Base-by-base conservation (phyloP, 2,888 invertebrate genomes). In the Pseudeuparius sepicola region DNA sequence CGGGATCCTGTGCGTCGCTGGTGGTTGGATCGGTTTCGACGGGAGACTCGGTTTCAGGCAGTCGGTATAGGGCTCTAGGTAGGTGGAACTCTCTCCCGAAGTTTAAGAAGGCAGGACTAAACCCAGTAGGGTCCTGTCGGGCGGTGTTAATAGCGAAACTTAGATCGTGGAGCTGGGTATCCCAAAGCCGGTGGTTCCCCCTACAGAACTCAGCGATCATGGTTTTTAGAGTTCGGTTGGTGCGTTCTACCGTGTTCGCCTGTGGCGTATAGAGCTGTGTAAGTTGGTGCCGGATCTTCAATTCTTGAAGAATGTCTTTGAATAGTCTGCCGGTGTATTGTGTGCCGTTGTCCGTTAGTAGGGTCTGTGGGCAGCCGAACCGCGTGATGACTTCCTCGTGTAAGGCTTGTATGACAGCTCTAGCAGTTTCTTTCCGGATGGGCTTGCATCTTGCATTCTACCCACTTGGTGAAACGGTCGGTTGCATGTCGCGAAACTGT, bases 291-390 rank as follows among this genome's bases (percentile, higher is more conserved):
- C 7, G 7, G 9, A 20, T 20, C 20, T 9, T 9, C 7, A 20
- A 20, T 20, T 20, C 20, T 20, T 23, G 5, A 11, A 24, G 14
- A 12, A 25, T 10, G 17, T 31, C n/a, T 4, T 12, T 4, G 13
- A 31, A 31, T 4, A 10, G 5, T 24, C 47, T 44, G 11, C 44
- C 42, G 4, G 26, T 39, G 24, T 43, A 53, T 26, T 53, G 50
- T 0, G 41, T 30, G 1, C 52, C 51, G 32, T 54, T 53, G 26
- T 54, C 54, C 12, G 44, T 36, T 2, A 52, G 41, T 2, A 53
- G 24, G 4, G 35, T 23, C 7, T 37, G 11, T 1, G 42, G 40
- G 26, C 35, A 35, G 2, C 36, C 34, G 25, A 34, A 31, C 5
- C 28, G 12, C 4, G 29, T 13, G 7, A 28, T 5, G 29, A 5